These are phyloP conservation scores for Chaenogobius annularis DNA, from an alignment of 2,113 vertebrate genomes.

Conservation along the genomic window DNA sequence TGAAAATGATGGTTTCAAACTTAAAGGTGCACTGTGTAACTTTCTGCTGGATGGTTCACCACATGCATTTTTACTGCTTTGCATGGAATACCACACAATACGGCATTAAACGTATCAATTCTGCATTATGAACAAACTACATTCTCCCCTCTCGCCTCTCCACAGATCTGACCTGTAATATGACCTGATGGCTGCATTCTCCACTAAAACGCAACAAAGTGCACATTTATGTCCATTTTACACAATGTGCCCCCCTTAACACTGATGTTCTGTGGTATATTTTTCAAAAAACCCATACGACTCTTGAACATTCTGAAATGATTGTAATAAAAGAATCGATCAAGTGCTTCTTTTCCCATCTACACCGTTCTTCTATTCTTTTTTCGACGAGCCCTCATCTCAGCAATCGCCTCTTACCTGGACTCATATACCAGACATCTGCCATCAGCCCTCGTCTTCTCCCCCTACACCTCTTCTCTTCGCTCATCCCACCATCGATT, in stretches of 20 bases:
- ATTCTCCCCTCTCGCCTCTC: too few species aligned
- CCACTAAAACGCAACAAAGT: too few species aligned
- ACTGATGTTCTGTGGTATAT: not conserved
- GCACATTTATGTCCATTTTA: too few species aligned
- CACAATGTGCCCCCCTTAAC: not conserved
- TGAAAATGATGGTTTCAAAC: too few species aligned
- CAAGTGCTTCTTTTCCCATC: not conserved
- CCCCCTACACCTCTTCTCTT: conserved; percentile 23
- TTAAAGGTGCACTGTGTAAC: too few species aligned
- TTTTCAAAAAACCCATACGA: not conserved
- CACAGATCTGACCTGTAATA: too few species aligned
- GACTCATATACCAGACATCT: conserved; percentile 1
- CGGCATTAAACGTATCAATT: too few species aligned
- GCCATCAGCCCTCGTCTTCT: not conserved
- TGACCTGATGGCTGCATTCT: too few species aligned
- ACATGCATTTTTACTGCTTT: too few species aligned
- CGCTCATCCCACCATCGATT: conserved; percentile 60
- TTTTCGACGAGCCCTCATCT: not conserved
- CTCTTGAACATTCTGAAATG: not conserved
- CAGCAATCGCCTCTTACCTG: not conserved
- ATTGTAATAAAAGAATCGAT: not conserved
- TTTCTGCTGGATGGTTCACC: too few species aligned
- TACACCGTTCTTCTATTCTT: not conserved
- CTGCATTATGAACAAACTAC: too few species aligned
- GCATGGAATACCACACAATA: too few species aligned